phyloP scores from a whole-genome alignment of 2,888 invertebrate genomes.

The Eudemis profundana region DNA sequence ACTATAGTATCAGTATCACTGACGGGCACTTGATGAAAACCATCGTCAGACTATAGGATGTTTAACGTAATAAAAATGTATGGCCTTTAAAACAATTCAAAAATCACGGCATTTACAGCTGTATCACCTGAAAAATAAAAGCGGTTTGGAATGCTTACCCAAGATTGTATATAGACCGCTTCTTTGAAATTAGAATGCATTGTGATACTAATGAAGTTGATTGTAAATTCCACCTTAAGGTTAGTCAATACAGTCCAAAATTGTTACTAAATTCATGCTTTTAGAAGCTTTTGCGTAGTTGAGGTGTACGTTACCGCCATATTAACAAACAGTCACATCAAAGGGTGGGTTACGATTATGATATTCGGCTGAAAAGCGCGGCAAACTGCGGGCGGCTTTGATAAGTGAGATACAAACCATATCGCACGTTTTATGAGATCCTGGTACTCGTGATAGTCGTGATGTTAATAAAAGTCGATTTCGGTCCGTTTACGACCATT shows the following conservation, averaged over 20 bases:
- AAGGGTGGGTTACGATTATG: slow-evolving; percentile 56
- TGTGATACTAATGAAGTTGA: neutral
- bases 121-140: neutral
- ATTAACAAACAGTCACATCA: slow-evolving; percentile 50
- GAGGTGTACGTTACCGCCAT: neutral
- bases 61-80: slow-evolving; percentile 37
- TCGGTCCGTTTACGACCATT: slow-evolving; percentile 29
- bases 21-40: slow-evolving; percentile 37
- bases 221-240: neutral
- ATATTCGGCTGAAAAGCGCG: slow-evolving; percentile 56
- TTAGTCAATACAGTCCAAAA: neutral
- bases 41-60: slow-evolving; percentile 34
- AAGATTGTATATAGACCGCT: slow-evolving; percentile 8
- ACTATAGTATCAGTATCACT: too few relatives aligned
- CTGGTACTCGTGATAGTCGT: slow-evolving; percentile 48
- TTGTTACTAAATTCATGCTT: neutral
- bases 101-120: neutral
- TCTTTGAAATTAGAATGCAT: slow-evolving; percentile 10
- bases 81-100: neutral
- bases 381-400: slow-evolving; percentile 49
- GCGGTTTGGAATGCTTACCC: neutral
- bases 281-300: neutral
- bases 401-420: slow-evolving; percentile 57
- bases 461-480: slow-evolving; percentile 29
- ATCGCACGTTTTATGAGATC: slow-evolving; percentile 49